Percentiles rank a stretch among this genome's conserved stretches.
Evolutionary conservation across 2,113 vertebrate genomes (phyloP).

Genomic region (Hippopotamus amphibius): DNA sequence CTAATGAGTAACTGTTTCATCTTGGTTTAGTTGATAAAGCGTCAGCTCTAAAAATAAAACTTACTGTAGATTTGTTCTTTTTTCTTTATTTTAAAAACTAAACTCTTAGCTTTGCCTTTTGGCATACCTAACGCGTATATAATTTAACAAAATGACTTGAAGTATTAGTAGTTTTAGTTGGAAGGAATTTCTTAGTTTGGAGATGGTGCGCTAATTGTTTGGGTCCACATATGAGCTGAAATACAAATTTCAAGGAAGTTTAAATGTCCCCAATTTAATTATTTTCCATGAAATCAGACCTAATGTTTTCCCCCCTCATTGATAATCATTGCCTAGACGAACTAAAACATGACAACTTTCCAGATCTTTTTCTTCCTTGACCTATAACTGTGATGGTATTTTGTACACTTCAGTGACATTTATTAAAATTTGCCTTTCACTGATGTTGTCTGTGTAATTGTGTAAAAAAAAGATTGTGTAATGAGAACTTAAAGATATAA

Average conservation of each 20-base stretch:
- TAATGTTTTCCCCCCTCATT: not conserved
- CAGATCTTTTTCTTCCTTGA: not conserved
- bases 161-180: not conserved
- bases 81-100: slow-evolving; percentile 42
- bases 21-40: slow-evolving; percentile 65
- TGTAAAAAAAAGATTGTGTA: not conserved
- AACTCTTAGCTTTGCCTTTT: slow-evolving; percentile 52
- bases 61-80: slow-evolving; percentile 57
- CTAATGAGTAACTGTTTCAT: slow-evolving; percentile 66
- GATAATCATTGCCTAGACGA: not conserved
- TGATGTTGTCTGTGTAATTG: not conserved
- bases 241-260: slow-evolving; percentile 48
- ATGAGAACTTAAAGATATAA: not conserved
- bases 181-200: slow-evolving; percentile 28
- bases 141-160: not conserved
- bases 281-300: slow-evolving; percentile 30
- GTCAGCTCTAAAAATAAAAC: slow-evolving; percentile 77
- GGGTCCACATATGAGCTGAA: not conserved
- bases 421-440: slow-evolving; percentile 3
- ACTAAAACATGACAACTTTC: not conserved
- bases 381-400: not conserved
- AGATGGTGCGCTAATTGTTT: not conserved
- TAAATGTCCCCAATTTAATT: slow-evolving; percentile 5
- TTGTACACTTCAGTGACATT: slow-evolving; percentile 42
- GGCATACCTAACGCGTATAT: not conserved